Base-by-base conservation (phyloP, 2,888 invertebrate genomes). In the Agrotis clavis region DNA sequence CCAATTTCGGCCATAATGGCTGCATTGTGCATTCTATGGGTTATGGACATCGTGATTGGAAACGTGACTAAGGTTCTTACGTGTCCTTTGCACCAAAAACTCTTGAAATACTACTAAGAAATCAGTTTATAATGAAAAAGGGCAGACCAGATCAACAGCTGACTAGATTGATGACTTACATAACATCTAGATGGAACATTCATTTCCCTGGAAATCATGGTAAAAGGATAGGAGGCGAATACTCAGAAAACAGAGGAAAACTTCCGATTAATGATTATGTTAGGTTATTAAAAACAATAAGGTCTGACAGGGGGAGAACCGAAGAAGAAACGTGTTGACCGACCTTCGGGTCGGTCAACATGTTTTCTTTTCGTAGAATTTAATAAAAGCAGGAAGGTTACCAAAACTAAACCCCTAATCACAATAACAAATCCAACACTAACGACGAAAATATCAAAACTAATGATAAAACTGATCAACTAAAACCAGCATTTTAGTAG, bases 391-490 rank as follows among this genome's bases (percentile, higher is more conserved):
- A 41, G 41, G 11, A 41, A 41, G 9, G 41, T 9, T 41, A 41
- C 41, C 41, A 9, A 41, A 41, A 41, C 11, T 35, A 35, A 9
- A 48, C 16, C 18, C 9, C n/a, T n/a, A 7, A 47, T 11, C 16
- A 35, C 47, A 74, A 21, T 54, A 61, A 50, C 11, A 61, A 45
- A 67, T 14, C 25, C 0, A 6, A 54, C 53, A 19, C 3, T 35
- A 47, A 67, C 67, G 56, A 71, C 30, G n/a, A 67, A 63, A 77
- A 47, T 67, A 74, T 67, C 25, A 41, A 77, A 67, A 35, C 25
- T 67, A 65, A 71, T 66, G 59, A 50, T 35, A 48, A 25, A 50
- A 64, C 48, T 61, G 54, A 76, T 76, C 25, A 67, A 59, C 59
- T 18, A 50, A 69, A 62, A 71, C 68, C 45, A 25, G 68, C 45